These are phyloP conservation scores for Malurus leucopterus DNA, from an alignment of 2,797 vertebrate species.

Conservation along the genomic window DNA sequence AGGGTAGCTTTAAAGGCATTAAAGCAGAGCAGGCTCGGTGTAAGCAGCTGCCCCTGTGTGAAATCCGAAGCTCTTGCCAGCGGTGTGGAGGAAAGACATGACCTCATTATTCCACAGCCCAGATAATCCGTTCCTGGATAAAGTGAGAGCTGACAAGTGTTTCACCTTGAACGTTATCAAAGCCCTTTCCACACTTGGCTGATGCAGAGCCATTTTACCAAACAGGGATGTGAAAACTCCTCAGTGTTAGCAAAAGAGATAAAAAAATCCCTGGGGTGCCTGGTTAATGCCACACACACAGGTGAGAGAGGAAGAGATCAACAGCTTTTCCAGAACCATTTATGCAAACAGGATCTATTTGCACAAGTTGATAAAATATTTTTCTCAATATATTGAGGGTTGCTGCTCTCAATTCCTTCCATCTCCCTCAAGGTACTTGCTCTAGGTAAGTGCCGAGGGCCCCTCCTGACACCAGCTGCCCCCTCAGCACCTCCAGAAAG, in stretches of 20 bases:
- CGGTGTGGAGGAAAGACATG: slow-evolving; percentile 21
- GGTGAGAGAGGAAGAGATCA: not conserved
- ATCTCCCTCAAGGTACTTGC: not conserved
- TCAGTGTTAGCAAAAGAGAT: not conserved
- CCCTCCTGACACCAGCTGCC: not conserved
- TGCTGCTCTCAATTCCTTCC: not conserved
- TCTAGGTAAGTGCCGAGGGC: not conserved
- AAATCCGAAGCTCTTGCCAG: slow-evolving; percentile 34
- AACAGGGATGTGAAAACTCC: slow-evolving; percentile 23
- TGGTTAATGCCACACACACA: not conserved
- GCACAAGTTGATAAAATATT: not conserved
- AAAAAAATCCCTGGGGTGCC: not conserved
- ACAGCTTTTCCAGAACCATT: not conserved
- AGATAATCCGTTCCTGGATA: slow-evolving; percentile 46
- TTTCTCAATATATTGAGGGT: not conserved
- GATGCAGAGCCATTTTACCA: slow-evolving; percentile 2
- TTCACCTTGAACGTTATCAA: slow-evolving; percentile 51
- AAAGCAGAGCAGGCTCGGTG: not conserved
- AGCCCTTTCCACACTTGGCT: slow-evolving; percentile 43
- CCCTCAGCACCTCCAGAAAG: not conserved
- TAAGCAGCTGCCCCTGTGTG: slow-evolving; percentile 25
- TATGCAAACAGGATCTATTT: not conserved
- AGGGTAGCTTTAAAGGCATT: slow-evolving; percentile 6
- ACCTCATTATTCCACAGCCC: slow-evolving; percentile 55
- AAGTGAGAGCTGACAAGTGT: slow-evolving; percentile 52